Evolutionary conservation across 2,888 invertebrate species (phyloP).

Genomic region (Scotopteryx bipunctaria): DNA sequence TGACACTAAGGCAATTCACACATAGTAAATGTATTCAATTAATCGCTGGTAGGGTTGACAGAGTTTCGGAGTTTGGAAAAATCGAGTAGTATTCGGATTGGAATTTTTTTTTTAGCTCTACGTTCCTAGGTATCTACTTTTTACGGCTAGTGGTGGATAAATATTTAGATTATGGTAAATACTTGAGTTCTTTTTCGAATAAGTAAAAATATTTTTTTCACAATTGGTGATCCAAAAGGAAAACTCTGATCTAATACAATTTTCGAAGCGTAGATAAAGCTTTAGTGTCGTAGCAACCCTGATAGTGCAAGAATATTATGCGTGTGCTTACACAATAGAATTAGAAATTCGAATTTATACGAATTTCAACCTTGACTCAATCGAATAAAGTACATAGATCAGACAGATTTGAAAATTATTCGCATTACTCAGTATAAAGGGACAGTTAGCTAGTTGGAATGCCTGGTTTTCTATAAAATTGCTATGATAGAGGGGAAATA

Average conservation of each 20-base stretch:
- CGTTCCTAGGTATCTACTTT: no score
- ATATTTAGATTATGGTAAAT: no score
- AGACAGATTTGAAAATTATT: conserved; percentile 30
- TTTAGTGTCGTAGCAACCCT: conserved; percentile 15
- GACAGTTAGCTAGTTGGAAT: conserved; percentile 36
- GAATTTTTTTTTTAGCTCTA: no score
- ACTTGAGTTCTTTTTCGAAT: no score
- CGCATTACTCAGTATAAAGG: conserved; percentile 37
- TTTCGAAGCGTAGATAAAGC: no score
- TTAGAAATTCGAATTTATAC: conserved; percentile 29
- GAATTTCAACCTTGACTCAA: conserved; percentile 33
- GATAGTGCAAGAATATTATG: conserved; percentile 12
- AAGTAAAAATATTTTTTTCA: no score
- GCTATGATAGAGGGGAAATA: conserved; percentile 21
- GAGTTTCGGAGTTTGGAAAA: neutral
- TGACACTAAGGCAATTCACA: conserved; percentile 56
- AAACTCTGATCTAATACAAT: no score
- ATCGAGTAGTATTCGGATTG: no score
- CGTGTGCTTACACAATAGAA: conserved; percentile 34
- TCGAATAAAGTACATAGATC: conserved; percentile 30
- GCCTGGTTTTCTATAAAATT: conserved; percentile 40
- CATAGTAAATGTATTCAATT: conserved; percentile 58
- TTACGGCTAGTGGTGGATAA: no score
- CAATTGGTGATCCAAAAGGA: no score
- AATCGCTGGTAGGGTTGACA: conserved; percentile 47